Evolutionary conservation across 2,797 vertebrate genomes (phyloP), one percentile per base, ranked within the genome.

Genomic region (Podargus strigoides): DNA sequence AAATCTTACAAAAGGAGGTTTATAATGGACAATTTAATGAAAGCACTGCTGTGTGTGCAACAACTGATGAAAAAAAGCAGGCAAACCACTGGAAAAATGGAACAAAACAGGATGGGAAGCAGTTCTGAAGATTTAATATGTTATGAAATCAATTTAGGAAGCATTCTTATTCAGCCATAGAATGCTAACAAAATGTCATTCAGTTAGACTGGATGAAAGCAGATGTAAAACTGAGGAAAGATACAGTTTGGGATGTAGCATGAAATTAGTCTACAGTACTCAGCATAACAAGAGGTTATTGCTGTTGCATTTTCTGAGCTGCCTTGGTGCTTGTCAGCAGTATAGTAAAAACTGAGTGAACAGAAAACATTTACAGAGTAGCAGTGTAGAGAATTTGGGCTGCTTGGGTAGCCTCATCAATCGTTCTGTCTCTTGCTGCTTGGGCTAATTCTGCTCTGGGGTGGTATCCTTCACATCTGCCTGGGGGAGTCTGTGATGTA

Each of bases 331-430:
- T 55, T 46, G n/a, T 50, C 76, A 72, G 49, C 28, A 32, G n/a
- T 19, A 4, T 12, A 22, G n/a, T 32, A 46, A 32, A 39, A 69
- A 47, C 14, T 28, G 59, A 34, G 59, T 37, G 47, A 77, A 50
- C 0, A 3, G 46, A 27, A 41, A 46, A 18, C 7, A 3, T 9
- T 10, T 7, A 8, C 4, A 37, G 39, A 5, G 47, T 28, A 14
- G 63, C 37, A 30, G 7, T 3, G 30, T 21, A 21, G 72, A 41
- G 41, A 21, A 9, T 30, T 2, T 0, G 4, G 32, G 32, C 62
- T 56, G 50, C 24, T 23, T 10, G 46, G n/a, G 46, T 64, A 41
- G 42, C 32, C 26, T 41, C 7, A 2, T 24, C 32, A 21, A 3
- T 32, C 49, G 21, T 53, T 52, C 62, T 53, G 41, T 26, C 52